Evolutionary conservation across 2,888 invertebrate genomes (phyloP), one percentile per base, ranked within the genome.

Genomic region (Frankliniella intonsa): DNA sequence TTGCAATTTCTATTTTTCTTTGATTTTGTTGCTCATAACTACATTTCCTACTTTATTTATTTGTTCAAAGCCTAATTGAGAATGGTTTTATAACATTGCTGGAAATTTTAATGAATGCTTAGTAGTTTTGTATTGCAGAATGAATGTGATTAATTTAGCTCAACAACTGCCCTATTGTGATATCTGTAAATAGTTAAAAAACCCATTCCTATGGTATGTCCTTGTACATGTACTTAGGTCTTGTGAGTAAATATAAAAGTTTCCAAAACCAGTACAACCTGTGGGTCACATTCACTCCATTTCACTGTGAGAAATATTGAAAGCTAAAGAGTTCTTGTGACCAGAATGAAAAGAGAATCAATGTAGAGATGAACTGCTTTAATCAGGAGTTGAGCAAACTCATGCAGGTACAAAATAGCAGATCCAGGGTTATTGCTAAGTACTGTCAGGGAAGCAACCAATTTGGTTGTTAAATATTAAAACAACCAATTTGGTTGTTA

Each of bases 101-200:
- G 22, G 25, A 2, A 11, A 25, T 25, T 76, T 25, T 22, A 25
- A 22, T 76, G 69, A 25, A 25, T 76, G 69, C 69, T 25, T 22
- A 10, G 69, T 76, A 76, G 69, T 1, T 76, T 22, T 76, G n/a
- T 11, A 76, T 22, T 76, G 69, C 69, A 76, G 69, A 76, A 76
- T 76, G 69, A 76, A 76, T 76, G 69, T 76, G 69, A 76, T 76
- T 76, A 76, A 25, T 76, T 38, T 76, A 76, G 69, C 69, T 76
- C 69, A 76, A 76, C 69, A 76, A 76, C 22, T 76, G 69, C 69
- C 69, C 69, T 12, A 25, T 76, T 76, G 69, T 76, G 69, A 76
- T 76, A 76, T 76, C 69, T 76, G 69, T 76, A 76, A 25, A 76
- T 76, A 76, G 69, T 22, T 76, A 10, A 76, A 76, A 62, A 62